These are phyloP conservation scores for Anser brachyrhynchus DNA, from an alignment of 2,113 vertebrate genomes.

Conservation along the genomic window DNA sequence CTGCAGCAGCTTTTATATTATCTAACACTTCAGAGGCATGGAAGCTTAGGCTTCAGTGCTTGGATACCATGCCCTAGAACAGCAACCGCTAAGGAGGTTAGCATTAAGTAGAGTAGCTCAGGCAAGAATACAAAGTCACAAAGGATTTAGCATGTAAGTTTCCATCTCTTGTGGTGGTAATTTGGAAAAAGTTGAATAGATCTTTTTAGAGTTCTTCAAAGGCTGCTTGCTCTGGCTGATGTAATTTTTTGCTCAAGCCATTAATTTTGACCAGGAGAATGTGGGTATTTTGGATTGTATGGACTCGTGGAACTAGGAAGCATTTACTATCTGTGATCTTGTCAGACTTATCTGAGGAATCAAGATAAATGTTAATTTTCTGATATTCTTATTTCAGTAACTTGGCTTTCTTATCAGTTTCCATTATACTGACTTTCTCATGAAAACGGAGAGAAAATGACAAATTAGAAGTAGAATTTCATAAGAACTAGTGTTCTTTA, in stretches of 20 bases:
- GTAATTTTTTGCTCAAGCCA: constrained; percentile 1
- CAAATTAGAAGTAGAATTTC: background rate
- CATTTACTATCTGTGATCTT: constrained; percentile 27
- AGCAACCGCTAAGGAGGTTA: background rate
- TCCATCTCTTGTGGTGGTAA: background rate
- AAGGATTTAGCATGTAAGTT: background rate
- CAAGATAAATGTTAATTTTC: constrained; percentile 53
- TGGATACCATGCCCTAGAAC: background rate
- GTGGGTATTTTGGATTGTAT: background rate
- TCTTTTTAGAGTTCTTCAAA: constrained; percentile 38
- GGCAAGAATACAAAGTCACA: background rate
- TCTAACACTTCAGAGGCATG: background rate
- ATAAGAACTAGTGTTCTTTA: background rate
- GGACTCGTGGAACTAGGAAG: background rate
- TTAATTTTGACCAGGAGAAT: constrained; percentile 41
- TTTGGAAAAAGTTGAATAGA: constrained; percentile 29
- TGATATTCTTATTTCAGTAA: constrained; percentile 60
- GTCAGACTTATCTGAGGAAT: constrained; percentile 20
- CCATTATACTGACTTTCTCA: background rate
- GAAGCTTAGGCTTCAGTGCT: background rate
- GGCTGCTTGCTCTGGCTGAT: constrained; percentile 3
- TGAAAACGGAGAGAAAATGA: constrained; percentile 56
- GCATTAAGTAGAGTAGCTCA: background rate
- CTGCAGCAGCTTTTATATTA: background rate
- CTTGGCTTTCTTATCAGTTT: constrained; percentile 27